Base-by-base conservation (phyloP, 2,888 invertebrate species). In the Eupithecia exiguata region DNA sequence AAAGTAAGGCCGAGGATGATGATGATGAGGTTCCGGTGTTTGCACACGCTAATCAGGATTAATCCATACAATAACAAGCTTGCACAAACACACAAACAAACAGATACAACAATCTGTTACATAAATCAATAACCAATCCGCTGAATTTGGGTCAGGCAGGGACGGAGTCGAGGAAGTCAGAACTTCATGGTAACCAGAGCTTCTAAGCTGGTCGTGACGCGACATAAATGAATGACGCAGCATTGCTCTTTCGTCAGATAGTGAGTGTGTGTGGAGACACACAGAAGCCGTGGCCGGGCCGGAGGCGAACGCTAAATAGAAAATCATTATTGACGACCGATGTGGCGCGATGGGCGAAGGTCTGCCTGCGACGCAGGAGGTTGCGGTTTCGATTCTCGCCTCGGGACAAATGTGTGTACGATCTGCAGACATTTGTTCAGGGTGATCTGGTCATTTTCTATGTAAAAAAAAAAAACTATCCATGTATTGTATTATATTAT, bases 71-170 rank as follows among this genome's bases (percentile, higher is more conserved):
- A 67, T 58, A 71, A 66, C 58, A 21, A 72, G 62, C 62, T 62
- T 35, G 62, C 38, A 67, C 65, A 68, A 69, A 68, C 71, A 65
- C 43, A 68, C 69, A 65, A 53, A 75, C 74, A 36, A 68, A 74
- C 72, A 74, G 74, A 80, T 79, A 78, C 78, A 80, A 80, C 79
- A 79, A 78, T 82, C 80, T 81, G 80, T 79, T 83, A 87, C 87
- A 88, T 85, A 87, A 89, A 90, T 89, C 90, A 88, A 90, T 90
- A 90, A 82, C 84, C 88, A 87, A 89, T 90, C 87, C 65, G 66
- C 53, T 18, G 70, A 62, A 70, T 67, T 49, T 46, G 67, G 70
- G 73, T 74, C 73, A 73, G 58, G 4, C 73, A 66, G 84, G 61
- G 14, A 9, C 25, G 66, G 12, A 71, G 5, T 21, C 43, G 68